Base-by-base conservation (phyloP, 64 coral and sea anemone species). In the Actinia equina region DNA sequence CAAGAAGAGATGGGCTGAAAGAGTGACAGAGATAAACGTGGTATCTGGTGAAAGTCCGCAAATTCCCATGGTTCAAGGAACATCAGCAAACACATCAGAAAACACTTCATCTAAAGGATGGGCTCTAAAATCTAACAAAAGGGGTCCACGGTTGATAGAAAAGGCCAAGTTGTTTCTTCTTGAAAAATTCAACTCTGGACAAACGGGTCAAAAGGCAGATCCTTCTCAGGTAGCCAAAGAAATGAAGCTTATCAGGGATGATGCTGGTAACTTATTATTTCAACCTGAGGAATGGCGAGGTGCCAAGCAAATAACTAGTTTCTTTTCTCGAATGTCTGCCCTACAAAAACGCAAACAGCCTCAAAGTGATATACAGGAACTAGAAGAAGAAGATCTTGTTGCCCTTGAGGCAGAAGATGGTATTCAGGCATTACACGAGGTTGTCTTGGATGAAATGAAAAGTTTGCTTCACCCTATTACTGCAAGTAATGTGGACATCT, bases 251-350 rank as follows among this genome's bases (percentile, higher is more conserved):
- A 30, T 54, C 71, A 91, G 46, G 86, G 71, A 85, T 79, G 27
- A 77, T 53, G 83, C 77, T 86, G 83, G 83, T n/a, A 63, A 88
- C 20, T 20, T 27, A 22, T 71, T 91, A 44, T 91, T 86, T 79
- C 44, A 46, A 57, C 89, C 89, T 59, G 77, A 80, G 11, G 83
- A 91, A 44, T 91, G 89, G 84, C 83, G 89, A 44, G 86, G 54
- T 65, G 44, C 84, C 69, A 81, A 91, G 85, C 89, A 91, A 46
- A 91, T 91, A 84, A 62, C 82, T 77, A 91, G 89, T 85, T 91
- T 91, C 83, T 91, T 91, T 71, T 91, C 76, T 18, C 77, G 84
- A 59, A 81, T 91, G 84, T 86, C 84, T 86, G 84, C 89, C 45
- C 84, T 91, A 43, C 89, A 86, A 44, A 55, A 86, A 82, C 89